A percentile compares a stretch with the other conserved stretches of the same genome.
Conservation (phyloP, 2,797 vertebrate genomes). For the Antrozous pallidus region DNA sequence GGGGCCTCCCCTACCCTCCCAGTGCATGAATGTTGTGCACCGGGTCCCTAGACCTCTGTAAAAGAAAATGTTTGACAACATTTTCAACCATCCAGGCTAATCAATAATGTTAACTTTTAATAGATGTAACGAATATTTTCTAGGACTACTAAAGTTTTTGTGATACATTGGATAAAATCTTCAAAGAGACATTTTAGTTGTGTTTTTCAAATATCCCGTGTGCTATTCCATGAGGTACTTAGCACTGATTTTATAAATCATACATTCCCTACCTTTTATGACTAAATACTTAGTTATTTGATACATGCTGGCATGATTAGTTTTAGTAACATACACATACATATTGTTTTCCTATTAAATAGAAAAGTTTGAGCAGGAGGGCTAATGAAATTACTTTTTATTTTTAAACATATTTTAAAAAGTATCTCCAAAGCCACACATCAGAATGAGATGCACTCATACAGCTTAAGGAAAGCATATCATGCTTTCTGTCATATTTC, state of each 20-base stretch:
- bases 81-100: background rate
- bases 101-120: background rate
- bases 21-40: too few relatives aligned
- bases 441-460: background rate
- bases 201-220: background rate
- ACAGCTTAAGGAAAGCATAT: background rate
- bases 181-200: background rate
- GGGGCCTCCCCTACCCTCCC: fast-evolving
- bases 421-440: background rate
- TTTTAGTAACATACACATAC: background rate
- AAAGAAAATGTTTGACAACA: background rate
- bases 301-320: background rate
- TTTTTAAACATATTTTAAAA: background rate
- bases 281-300: background rate
- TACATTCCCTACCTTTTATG: background rate
- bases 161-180: background rate
- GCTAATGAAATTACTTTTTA: conserved; percentile 9
- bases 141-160: background rate
- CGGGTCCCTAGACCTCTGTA: background rate
- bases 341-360: background rate
- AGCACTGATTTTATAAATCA: background rate
- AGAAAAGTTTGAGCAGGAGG: background rate
- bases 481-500: background rate
- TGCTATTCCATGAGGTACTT: background rate
- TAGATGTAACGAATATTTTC: background rate